Conservation (phyloP, 2,113 vertebrate genomes). For the Alaudala cheleensis region DNA sequence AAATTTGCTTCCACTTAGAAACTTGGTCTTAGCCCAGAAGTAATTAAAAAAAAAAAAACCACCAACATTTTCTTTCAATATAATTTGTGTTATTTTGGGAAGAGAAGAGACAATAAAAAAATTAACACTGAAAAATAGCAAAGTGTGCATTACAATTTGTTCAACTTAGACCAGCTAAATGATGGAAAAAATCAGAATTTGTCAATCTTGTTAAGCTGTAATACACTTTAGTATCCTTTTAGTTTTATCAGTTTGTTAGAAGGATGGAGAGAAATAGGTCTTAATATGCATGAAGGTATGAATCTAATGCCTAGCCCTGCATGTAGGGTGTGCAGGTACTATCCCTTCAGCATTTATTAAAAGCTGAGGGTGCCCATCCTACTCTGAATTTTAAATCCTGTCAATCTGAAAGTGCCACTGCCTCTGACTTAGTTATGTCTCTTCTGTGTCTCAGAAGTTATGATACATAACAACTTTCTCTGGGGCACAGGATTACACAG, state of each 20-base stretch:
- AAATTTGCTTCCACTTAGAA: background rate
- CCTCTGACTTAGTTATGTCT: background rate
- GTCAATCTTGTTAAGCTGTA: background rate
- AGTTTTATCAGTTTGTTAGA: background rate
- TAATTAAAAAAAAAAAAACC: background rate
- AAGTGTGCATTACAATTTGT: background rate
- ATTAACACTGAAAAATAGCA: background rate
- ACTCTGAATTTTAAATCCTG: background rate
- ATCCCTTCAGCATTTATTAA: background rate
- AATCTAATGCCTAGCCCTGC: background rate
- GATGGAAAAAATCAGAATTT: background rate
- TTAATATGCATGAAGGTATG: background rate
- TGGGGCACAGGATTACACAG: background rate
- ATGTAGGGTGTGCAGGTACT: background rate
- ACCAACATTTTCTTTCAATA: background rate
- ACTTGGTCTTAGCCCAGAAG: conserved; percentile 14
- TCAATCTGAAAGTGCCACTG: background rate
- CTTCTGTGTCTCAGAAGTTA: background rate
- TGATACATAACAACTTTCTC: background rate
- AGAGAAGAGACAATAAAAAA: background rate
- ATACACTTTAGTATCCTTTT: background rate
- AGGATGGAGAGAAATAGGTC: background rate
- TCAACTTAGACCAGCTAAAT: background rate
- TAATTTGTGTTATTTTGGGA: background rate
- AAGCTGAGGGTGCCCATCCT: background rate